Base-by-base conservation (phyloP, 2,888 invertebrate species). In the Patella depressa region DNA sequence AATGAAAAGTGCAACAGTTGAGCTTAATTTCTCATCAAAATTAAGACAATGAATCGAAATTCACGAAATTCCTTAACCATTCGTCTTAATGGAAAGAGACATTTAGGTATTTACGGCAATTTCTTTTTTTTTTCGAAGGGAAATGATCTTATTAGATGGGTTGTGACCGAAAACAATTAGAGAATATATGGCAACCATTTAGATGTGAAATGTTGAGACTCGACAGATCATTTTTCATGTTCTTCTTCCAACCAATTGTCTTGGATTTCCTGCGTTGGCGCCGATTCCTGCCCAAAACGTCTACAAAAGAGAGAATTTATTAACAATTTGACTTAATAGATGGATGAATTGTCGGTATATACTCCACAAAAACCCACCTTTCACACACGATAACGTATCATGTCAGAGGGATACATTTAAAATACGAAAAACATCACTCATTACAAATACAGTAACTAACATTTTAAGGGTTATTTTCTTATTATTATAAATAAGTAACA, bases 91-190 rank as follows among this genome's bases (percentile, higher is more conserved):
- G 65, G 24, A 65, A 65, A 19, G 24, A 19, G 65, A 65, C 65
- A 24, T 59, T 24, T 24, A 65, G 65, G 65, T 65, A 65, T 65
- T 65, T 15, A 24, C 19, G 65, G 24, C 24, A 65, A 65, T 65
- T 65, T 24, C 19, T 7, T 9, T 4, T 65, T 65, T 29, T 45
- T 9, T 45, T 45, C 24, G 65, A 24, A 12, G 65, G 65, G 19
- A 12, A 65, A 65, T 24, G 65, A 65, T 65, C 65, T 11, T 19
- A 65, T 11, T 19, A 65, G 65, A 65, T 65, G 14, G 65, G 19
- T 65, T 65, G 65, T 65, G 65, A 65, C 65, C 19, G 24, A 65
- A 65, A 65, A 65, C 65, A 65, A 65, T 65, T 65, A 65, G 19
- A 19, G 24, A 65, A 24, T 65, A 24, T 24, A 65, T 65, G 12